Conservation (phyloP, 1,140 invertebrate species). For the Cheumatopsyche charites region DNA sequence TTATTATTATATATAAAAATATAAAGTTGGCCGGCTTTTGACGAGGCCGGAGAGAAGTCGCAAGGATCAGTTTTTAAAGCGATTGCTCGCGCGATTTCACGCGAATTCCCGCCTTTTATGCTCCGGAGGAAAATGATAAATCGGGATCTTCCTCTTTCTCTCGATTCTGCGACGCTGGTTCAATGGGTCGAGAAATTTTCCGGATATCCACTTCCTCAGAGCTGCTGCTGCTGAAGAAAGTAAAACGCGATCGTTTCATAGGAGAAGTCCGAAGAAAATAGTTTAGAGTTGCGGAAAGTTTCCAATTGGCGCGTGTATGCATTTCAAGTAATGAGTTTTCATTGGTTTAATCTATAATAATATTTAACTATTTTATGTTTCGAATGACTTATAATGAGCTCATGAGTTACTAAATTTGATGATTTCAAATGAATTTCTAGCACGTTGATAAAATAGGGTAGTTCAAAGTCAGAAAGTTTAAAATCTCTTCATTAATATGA, state of each 20-base stretch:
- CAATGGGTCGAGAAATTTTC: conserved; percentile 12
- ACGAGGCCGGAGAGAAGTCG: not conserved
- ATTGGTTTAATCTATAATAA: too few relatives aligned
- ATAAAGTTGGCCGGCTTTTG: not conserved
- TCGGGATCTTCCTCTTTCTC: too few relatives aligned
- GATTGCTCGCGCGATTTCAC: conserved; percentile 30
- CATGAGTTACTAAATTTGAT: too few relatives aligned
- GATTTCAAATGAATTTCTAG: too few relatives aligned
- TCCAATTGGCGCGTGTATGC: not conserved
- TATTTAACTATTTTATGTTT: too few relatives aligned
- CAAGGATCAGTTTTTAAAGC: conserved; percentile 5
- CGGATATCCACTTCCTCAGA: not conserved
- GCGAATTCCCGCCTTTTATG: conserved; percentile 6
- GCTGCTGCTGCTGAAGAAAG: too few relatives aligned
- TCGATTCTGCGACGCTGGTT: not conserved
- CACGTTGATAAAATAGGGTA: too few relatives aligned
- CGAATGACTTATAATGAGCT: too few relatives aligned
- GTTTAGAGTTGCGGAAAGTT: not conserved
- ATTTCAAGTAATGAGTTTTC: not conserved
- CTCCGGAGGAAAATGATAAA: too few relatives aligned
- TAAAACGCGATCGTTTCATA: too few relatives aligned
- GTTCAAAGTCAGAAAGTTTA: too few relatives aligned
- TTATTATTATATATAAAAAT: not conserved
- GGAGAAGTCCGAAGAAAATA: not conserved
- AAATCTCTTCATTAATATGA: too few relatives aligned